A percentile compares a stretch with the other conserved stretches of the same genome.
Evolutionary conservation across 1,140 invertebrate species (phyloP).

Genomic region (Lordiphosa mommai): DNA sequence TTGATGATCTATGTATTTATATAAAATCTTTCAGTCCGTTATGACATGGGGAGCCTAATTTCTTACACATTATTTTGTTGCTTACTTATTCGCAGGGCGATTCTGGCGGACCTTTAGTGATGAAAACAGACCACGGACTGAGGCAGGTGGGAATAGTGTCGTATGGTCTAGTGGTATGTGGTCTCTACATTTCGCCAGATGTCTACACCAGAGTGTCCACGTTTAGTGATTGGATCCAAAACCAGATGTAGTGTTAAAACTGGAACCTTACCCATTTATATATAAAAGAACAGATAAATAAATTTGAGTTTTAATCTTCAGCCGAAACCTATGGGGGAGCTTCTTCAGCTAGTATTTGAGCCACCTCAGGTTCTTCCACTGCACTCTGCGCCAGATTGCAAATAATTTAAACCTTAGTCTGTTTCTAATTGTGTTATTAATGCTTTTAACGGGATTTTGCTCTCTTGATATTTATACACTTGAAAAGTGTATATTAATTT

Average conservation of each 20-base stretch:
- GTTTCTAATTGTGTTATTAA: too few species aligned
- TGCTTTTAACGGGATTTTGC: too few species aligned
- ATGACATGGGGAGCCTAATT: too few species aligned
- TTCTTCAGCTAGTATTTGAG: slow-evolving; percentile 2
- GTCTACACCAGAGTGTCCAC: slow-evolving; percentile 81
- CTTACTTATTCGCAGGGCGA: slow-evolving; percentile 82
- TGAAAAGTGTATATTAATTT: too few species aligned
- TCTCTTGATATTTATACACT: too few species aligned
- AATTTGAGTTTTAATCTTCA: slow-evolving; percentile 7
- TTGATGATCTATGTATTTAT: too few species aligned
- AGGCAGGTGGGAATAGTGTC: slow-evolving; percentile 85
- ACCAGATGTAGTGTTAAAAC: slow-evolving; percentile 5
- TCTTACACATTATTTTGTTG: too few species aligned
- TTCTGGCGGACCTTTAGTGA: slow-evolving; percentile 85
- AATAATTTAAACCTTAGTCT: too few species aligned
- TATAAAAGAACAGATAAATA: slow-evolving; percentile 12
- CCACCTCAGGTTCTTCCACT: not conserved
- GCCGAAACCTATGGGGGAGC: not conserved
- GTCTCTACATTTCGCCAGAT: slow-evolving; percentile 79
- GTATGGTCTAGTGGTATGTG: slow-evolving; percentile 83
- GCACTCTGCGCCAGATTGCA: too few species aligned
- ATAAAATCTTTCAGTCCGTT: too few species aligned
- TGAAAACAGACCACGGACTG: slow-evolving; percentile 23
- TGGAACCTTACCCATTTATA: not conserved
- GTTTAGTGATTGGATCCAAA: slow-evolving; percentile 80